Base-by-base conservation (phyloP, 1,140 invertebrate genomes). In the Pseudomyrmex flavicornis region DNA sequence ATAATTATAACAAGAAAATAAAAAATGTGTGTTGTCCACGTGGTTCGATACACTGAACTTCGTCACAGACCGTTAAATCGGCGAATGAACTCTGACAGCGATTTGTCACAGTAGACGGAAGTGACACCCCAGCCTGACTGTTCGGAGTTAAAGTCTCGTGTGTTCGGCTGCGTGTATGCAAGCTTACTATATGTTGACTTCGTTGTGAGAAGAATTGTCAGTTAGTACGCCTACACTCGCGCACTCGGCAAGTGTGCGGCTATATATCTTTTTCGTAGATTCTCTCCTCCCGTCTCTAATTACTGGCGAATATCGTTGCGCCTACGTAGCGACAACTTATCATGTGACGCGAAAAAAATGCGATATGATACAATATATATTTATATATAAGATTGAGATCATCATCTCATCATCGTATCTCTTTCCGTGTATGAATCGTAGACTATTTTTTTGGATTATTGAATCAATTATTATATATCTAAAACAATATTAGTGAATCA, bases 51-150 rank as follows among this genome's bases (percentile, higher is more conserved):
- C 35, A 54, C 59, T 7, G 20, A 48, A 58, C 56, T 59, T 50
- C 83, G 66, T 82, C 58, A 61, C 79, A 74, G 83, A 62, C 35
- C 74, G 84, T 86, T 73, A 83, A 76, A 61, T 17, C 52, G 10
- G 15, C 54, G 20, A 20, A 17, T 44, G 76, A 35, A 56, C 52
- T 84, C 88, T 85, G 88, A 90, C 90, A 86, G 88, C 84, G 83
- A 90, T 90, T 90, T 85, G 83, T 73, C 82, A 12, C 35, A 85
- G 87, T 90, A 82, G 89, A 89, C 88, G 90, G 90, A 91, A 90
- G 83, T 89, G 84, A 89, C 84, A 91, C 65, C 69, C 77, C 73
- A 17, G 50, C 76, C 0, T 82, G 68, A 63, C 76, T 76, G 58
- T 17, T 89, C 85, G 82, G 88, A 26, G 17, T 56, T 35, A 35